Evolutionary conservation across 2,797 vertebrate genomes (phyloP).

Genomic region (Pachyuromys duprasi): DNA sequence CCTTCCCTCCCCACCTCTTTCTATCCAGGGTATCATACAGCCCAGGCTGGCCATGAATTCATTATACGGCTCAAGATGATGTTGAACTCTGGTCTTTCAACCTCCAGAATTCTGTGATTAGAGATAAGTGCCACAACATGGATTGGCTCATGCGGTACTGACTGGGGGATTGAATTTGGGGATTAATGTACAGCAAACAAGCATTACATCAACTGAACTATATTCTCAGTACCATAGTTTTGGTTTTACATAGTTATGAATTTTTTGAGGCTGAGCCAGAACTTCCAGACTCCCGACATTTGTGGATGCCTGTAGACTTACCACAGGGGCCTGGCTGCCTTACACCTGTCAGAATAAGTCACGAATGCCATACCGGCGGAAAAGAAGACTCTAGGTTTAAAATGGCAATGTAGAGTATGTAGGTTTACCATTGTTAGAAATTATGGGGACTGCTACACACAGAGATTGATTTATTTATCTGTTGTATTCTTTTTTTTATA

Average conservation of each 20-base stretch:
- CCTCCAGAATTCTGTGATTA: no score
- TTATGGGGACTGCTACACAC: neutral
- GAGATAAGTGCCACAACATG: neutral
- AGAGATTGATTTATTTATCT: neutral
- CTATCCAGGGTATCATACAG: no score
- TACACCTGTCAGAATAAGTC: neutral
- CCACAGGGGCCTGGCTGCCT: neutral
- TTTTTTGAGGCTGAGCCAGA: neutral
- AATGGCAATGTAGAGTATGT: neutral
- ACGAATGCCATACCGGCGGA: rapidly evolving
- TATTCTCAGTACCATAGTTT: neutral
- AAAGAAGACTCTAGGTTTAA: neutral
- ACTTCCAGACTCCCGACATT: neutral
- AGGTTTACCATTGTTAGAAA: neutral
- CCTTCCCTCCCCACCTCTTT: neutral
- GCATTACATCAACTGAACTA: no score
- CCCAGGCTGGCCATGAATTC: neutral
- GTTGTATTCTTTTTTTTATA: neutral
- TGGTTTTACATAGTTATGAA: neutral
- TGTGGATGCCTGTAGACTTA: neutral
- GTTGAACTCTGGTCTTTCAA: neutral
- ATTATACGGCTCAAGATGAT: neutral
- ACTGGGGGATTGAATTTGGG: neutral
- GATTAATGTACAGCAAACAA: neutral
- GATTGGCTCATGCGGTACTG: neutral